Percentiles rank a stretch among this genome's conserved stretches.
These are phyloP conservation scores for Podargus strigoides DNA, from an alignment of 2,797 vertebrate species.

Conservation along the genomic window DNA sequence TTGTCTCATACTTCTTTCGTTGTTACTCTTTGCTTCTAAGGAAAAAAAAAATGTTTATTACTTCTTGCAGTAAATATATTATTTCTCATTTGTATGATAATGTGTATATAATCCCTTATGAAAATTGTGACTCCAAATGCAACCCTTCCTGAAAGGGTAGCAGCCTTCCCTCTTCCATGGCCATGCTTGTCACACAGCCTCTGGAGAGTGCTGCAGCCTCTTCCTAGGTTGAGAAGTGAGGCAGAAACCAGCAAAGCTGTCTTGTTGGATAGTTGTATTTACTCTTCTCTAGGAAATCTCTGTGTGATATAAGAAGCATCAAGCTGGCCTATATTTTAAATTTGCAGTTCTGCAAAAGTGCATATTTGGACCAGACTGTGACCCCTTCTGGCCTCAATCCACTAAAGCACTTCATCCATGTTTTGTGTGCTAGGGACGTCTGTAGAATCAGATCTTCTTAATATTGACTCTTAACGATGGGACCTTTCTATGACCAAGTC, in stretches of 20 bases:
- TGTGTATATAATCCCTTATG: neutral
- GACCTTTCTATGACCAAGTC: neutral
- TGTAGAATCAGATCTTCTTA: neutral
- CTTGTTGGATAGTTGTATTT: neutral
- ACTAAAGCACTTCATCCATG: neutral
- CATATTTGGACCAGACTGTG: neutral
- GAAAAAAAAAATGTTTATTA: neutral
- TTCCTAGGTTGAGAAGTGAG: neutral
- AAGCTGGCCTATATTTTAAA: neutral
- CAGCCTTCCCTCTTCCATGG: neutral
- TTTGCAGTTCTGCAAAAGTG: neutral
- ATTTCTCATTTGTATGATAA: neutral
- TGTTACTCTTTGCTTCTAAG: neutral
- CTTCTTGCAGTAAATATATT: neutral
- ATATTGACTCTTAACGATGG: fast-evolving
- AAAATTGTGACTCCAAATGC: neutral
- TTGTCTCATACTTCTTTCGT: neutral
- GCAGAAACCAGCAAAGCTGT: neutral
- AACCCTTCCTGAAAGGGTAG: neutral
- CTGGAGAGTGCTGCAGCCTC: neutral
- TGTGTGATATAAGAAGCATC: neutral
- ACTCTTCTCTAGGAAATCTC: neutral
- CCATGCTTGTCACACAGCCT: fast-evolving
- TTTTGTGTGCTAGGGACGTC: neutral
- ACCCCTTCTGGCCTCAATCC: neutral